Evolutionary conservation across 2,797 vertebrate species (phyloP).

Genomic region (Catostomus latipinnis): DNA sequence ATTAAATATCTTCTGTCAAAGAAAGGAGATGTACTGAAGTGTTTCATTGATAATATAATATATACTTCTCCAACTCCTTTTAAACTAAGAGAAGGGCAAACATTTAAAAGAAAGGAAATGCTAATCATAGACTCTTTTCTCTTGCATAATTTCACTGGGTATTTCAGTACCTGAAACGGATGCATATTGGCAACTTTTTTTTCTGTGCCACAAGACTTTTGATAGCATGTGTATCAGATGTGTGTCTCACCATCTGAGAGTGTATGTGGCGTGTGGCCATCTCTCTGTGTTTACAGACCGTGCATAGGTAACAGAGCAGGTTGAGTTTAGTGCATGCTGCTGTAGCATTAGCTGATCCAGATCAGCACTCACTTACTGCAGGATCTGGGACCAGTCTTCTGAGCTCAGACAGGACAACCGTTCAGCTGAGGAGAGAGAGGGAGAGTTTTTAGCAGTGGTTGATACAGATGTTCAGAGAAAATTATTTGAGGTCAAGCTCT

Average conservation of each 20-base stretch:
- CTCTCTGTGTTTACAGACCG: constrained; percentile 67
- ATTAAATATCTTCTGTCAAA: too few relatives aligned
- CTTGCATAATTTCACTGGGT: too few relatives aligned
- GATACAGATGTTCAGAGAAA: background rate
- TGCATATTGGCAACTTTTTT: too few relatives aligned
- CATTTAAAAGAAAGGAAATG: too few relatives aligned
- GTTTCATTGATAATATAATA: too few relatives aligned
- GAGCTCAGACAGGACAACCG: constrained; percentile 80
- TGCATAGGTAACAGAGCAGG: constrained; percentile 87
- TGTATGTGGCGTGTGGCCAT: too few relatives aligned
- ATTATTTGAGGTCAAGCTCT: background rate
- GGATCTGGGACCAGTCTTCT: constrained; percentile 80
- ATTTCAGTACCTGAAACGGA: too few relatives aligned
- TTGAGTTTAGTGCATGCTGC: constrained; percentile 82
- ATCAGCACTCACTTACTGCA: constrained; percentile 79
- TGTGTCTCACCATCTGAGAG: constrained; percentile 79
- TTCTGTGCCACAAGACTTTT: background rate
- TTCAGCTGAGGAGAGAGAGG: constrained; percentile 76
- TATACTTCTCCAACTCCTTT: too few relatives aligned
- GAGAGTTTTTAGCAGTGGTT: background rate
- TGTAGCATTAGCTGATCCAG: constrained; percentile 71
- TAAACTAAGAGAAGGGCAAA: too few relatives aligned
- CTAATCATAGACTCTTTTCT: too few relatives aligned
- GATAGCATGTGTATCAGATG: background rate
- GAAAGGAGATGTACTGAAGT: too few relatives aligned